Evolutionary conservation across 2,888 invertebrate genomes (phyloP).

Genomic region (Euplexia lucipara): DNA sequence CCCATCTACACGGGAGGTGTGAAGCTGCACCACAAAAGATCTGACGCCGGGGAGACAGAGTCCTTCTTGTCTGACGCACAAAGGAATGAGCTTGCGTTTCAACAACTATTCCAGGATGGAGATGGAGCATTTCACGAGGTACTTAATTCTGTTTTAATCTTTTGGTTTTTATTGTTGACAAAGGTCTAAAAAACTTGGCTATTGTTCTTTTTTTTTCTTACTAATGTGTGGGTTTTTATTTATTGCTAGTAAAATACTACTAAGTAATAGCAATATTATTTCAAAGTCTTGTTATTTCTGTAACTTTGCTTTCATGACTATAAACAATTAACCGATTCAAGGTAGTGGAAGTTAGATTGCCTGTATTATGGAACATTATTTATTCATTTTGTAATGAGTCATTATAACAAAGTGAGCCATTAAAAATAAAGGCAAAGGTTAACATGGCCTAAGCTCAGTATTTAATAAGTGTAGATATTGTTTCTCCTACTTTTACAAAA

Average conservation of each 20-base stretch:
- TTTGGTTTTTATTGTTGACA: slow-evolving; percentile 2
- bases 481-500: background rate
- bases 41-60: slow-evolving; percentile 83
- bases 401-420: background rate
- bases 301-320: slow-evolving; percentile 28
- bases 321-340: slow-evolving; percentile 30
- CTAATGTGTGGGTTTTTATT: slow-evolving; percentile 33
- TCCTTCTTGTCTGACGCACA: slow-evolving; percentile 85
- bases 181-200: background rate
- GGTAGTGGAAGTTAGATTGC: slow-evolving; percentile 13
- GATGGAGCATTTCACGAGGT: slow-evolving; percentile 82
- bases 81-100: slow-evolving; percentile 86
- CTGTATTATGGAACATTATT: slow-evolving; percentile 3
- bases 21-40: slow-evolving; percentile 82
- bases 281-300: slow-evolving; percentile 1
- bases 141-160: slow-evolving; percentile 58
- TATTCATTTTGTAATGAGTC: slow-evolving; percentile 8
- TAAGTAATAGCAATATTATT: background rate
- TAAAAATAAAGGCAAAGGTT: slow-evolving; percentile 17
- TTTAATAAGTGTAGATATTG: background rate
- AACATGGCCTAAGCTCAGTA: background rate
- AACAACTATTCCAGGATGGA: slow-evolving; percentile 86
- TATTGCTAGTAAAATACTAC: slow-evolving; percentile 13
- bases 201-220: slow-evolving; percentile 5
- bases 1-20: slow-evolving; percentile 85